Evolutionary conservation across 2,888 invertebrate species (phyloP).

Genomic region (Belgica antarctica): DNA sequence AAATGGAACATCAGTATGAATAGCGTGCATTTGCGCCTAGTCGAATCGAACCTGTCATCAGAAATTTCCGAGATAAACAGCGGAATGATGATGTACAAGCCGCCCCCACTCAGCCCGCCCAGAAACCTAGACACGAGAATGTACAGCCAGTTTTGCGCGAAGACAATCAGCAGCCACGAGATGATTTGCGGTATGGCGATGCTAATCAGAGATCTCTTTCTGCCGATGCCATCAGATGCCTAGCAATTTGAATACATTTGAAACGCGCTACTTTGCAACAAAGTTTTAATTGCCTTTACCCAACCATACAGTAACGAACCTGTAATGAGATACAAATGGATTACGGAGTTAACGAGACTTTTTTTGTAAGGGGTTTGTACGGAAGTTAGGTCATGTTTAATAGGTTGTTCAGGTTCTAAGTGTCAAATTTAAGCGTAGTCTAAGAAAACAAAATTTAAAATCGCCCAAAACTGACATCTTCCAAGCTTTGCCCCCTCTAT

Average conservation of each 20-base stretch:
- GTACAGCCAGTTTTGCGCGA: neutral
- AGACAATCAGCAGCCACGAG: conserved; percentile 11
- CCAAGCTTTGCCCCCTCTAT: too few species aligned
- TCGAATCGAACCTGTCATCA: conserved; percentile 24
- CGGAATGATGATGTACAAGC: neutral
- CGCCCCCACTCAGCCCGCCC: conserved; percentile 1
- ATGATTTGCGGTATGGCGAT: neutral
- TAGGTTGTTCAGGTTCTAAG: too few species aligned
- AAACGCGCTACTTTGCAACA: neutral
- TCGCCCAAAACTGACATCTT: too few species aligned
- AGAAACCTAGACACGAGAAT: conserved; percentile 7
- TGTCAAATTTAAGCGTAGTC: too few species aligned
- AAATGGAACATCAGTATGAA: neutral
- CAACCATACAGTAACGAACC: neutral
- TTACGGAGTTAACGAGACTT: too few species aligned
- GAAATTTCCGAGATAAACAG: conserved; percentile 18
- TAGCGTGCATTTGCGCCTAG: neutral
- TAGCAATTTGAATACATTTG: neutral
- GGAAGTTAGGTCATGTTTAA: too few species aligned
- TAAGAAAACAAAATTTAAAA: too few species aligned
- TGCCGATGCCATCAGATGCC: neutral
- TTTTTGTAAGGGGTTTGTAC: too few species aligned
- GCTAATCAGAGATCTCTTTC: neutral
- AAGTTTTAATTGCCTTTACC: neutral
- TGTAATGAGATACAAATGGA: too few species aligned